Evolutionary conservation across 2,797 vertebrate genomes (phyloP), one percentile per base, ranked within the genome.

Genomic region (Sardinella longiceps): DNA sequence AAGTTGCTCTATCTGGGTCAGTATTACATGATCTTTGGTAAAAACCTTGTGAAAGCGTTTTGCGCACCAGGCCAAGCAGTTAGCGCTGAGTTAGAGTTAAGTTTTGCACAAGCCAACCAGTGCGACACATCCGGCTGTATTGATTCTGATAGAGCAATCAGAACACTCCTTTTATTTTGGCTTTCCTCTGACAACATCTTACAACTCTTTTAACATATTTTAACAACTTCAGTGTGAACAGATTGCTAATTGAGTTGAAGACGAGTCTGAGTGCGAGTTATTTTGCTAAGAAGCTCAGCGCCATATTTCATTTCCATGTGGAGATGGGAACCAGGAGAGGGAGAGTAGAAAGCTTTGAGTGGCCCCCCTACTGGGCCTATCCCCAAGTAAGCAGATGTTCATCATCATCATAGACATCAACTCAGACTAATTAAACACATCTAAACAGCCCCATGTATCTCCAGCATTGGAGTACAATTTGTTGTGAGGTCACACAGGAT

Each of bases 391-490:
- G 33, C 70, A 77, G 70, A 77, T 77, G 70, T 77, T 77, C 28
- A 23, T 77, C 18, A 39, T 77, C 18, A 77, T 43, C 70, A 77
- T 77, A 77, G 70, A 77, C 70, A 23, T 74, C 70, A 77, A 39
- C 70, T 77, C 70, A 77, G 70, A 77, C 70, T 77, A 77, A 77
- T 77, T 43, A 77, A 43, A 77, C 70, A 77, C 70, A 43, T 77
- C 70, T 39, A 39, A 23, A 39, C 37, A 39, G 33, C 70, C 66
- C 37, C 11, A 5, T 2, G 5, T 10, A 43, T 10, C 7, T 18
- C 18, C 37, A 39, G 18, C 23, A 20, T 3, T 33, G 33, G 70
- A 39, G 37, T 5, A 43, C 20, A 2, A 20, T 77, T 77, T 43
- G 5, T 77, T 37, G 5, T 23, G 18, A 43, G 70, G 15, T 23